These are phyloP conservation scores for Phoronis australis DNA, from an alignment of 2,888 invertebrate species.

Conservation along the genomic window DNA sequence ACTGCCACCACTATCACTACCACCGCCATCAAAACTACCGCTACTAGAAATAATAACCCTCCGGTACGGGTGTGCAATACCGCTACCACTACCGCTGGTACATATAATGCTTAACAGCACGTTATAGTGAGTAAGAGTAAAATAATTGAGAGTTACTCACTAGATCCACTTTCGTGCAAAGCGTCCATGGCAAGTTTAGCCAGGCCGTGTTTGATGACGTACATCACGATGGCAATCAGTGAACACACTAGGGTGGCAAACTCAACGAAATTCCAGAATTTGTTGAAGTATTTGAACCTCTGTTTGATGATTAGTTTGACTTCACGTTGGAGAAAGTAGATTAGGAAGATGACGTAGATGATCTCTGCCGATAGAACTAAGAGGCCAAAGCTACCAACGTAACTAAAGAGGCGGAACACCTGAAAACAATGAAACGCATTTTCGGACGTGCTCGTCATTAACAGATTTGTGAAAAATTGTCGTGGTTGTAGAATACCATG, in stretches of 20 bases:
- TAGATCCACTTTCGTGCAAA: constrained; percentile 41
- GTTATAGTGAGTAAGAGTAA: no score
- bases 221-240: constrained; percentile 51
- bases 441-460: no score
- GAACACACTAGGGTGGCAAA: constrained; percentile 49
- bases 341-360: constrained; percentile 47
- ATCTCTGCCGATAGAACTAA: constrained; percentile 51
- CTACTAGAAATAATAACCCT: no score
- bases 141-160: no score
- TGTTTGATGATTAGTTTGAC: constrained; percentile 40
- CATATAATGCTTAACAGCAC: no score
- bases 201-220: constrained; percentile 49
- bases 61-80: no score
- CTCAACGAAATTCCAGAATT: constrained; percentile 54
- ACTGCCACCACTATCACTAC: no score
- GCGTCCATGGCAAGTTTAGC: constrained; percentile 41
- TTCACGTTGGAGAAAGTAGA: constrained; percentile 53
- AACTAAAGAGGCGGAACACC: constrained; percentile 50
- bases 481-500: no score
- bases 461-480: neutral
- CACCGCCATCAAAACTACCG: no score
- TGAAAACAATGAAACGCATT: no score
- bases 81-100: no score
- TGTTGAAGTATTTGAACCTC: constrained; percentile 47
- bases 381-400: constrained; percentile 51